A percentile compares a stretch with the other conserved stretches of the same genome.
Conservation (phyloP, 2,113 vertebrate species). For the Copsychus sechellarum region DNA sequence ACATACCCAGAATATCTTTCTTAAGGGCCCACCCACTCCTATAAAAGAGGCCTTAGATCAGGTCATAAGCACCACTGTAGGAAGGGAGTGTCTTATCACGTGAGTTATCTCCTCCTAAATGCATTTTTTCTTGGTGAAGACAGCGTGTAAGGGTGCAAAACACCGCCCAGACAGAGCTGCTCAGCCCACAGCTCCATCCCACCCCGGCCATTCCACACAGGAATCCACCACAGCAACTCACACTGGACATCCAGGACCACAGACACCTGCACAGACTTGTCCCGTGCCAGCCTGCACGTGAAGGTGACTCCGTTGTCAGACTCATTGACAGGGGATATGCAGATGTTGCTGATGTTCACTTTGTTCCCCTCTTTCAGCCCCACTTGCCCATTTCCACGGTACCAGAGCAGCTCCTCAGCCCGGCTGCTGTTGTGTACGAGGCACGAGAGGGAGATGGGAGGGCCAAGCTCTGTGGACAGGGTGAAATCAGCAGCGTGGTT, state of each 20-base stretch:
- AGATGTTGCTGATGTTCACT: conserved; percentile 74
- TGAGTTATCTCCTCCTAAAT: neutral
- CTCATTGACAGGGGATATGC: conserved; percentile 57
- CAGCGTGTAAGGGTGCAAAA: neutral
- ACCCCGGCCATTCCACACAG: neutral
- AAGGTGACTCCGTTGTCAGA: conserved; percentile 70
- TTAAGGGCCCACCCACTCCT: conserved; percentile 22
- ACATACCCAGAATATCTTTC: neutral
- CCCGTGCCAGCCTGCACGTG: conserved; percentile 65
- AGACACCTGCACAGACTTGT: conserved; percentile 57
- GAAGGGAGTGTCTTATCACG: conserved; percentile 23
- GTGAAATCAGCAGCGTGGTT: neutral
- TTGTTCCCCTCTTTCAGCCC: conserved; percentile 67
- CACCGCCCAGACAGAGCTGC: neutral
- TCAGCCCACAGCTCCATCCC: neutral
- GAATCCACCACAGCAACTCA: conserved; percentile 52
- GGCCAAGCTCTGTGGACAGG: neutral
- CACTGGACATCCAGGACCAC: conserved; percentile 74
- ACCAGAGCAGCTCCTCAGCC: conserved; percentile 75
- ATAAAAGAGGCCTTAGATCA: neutral
- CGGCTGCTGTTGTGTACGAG: conserved; percentile 42
- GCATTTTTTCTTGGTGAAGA: conserved; percentile 25
- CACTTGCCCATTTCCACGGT: conserved; percentile 44
- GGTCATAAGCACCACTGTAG: neutral
- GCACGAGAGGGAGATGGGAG: conserved; percentile 59